phyloP scores from a whole-genome alignment of 2,797 vertebrate species.

The Notamacropus eugenii region DNA sequence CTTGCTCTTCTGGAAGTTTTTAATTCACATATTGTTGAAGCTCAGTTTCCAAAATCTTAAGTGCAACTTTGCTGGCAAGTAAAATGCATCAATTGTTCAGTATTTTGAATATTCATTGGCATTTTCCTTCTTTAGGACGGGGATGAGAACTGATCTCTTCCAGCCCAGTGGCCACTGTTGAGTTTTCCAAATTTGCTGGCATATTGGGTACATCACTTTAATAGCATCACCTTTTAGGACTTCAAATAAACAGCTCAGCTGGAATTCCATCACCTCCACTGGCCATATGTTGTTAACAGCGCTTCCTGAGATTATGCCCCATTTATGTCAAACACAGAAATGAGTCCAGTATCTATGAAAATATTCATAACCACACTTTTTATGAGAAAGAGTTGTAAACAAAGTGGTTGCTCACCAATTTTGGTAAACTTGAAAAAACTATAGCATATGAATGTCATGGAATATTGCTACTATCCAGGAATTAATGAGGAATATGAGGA shows the following conservation, averaged over 20 bases:
- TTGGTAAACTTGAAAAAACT: neutral
- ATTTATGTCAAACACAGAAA: neutral
- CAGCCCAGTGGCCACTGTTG: neutral
- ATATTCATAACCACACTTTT: neutral
- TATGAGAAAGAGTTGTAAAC: neutral
- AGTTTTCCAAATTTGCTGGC: neutral
- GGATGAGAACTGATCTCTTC: neutral
- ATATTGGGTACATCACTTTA: too few species aligned
- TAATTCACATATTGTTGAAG: neutral
- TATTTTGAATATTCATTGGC: neutral
- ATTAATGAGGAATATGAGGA: neutral
- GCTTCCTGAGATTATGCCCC: neutral
- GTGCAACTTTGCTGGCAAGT: neutral
- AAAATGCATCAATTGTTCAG: neutral
- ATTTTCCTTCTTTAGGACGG: neutral
- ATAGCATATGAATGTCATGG: neutral
- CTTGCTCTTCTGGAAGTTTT: neutral
- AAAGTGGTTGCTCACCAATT: neutral
- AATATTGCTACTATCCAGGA: neutral
- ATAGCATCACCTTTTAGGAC: too few species aligned
- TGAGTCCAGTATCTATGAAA: neutral
- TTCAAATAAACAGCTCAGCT: too few species aligned
- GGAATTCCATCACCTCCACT: neutral
- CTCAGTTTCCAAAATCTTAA: neutral
- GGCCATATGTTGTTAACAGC: neutral